Base-by-base conservation (phyloP, 2,888 invertebrate species). In the Rhodophaea formosa region DNA sequence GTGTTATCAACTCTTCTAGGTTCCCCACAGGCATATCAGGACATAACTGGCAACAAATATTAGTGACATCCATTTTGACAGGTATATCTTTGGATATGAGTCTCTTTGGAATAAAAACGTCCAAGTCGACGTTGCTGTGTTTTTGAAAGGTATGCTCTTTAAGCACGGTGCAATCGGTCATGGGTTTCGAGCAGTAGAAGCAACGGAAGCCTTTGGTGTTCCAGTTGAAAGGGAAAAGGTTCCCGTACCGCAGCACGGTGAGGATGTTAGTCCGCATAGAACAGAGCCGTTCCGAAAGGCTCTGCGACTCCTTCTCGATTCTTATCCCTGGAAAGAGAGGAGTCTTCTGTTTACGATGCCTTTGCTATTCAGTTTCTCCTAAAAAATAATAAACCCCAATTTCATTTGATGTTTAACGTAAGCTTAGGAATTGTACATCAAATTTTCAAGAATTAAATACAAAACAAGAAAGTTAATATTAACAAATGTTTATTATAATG, bases 31-130 rank as follows among this genome's bases (percentile, higher is more conserved):
- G 58, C 2, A 64, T 59, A 5, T 67, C 67, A 0, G 68, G 62
- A 39, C 88, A 88, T 30, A 70, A 52, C 59, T 77, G 83, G 59
- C 88, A 88, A n/a, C 67, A 62, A 5, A 88, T 32, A 1, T 77
- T 61, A 0, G 71, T 58, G 0, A 87, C 67, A 42, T 88, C 87
- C n/a, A 87, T 68, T 70, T 88, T 88, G 1, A 88, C 66, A 0
- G 88, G 88, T 0, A 88, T 62, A 53, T 87, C 82, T 74, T 87
- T 88, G 0, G 83, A 72, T 0, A 83, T 77, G 0, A 88, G 73
- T 39, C 67, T 74, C 57, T 78, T 81, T 0, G 72, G 68, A 43
- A 86, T 68, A 51, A 85, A 83, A 0, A 54, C 39, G 0, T 76
- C 66, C 0, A 85, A 49, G 44, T 85, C 75, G 3, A 80, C 58